Evolutionary conservation across 1,140 invertebrate species (phyloP).

Genomic region (Lucilia cuprina): DNA sequence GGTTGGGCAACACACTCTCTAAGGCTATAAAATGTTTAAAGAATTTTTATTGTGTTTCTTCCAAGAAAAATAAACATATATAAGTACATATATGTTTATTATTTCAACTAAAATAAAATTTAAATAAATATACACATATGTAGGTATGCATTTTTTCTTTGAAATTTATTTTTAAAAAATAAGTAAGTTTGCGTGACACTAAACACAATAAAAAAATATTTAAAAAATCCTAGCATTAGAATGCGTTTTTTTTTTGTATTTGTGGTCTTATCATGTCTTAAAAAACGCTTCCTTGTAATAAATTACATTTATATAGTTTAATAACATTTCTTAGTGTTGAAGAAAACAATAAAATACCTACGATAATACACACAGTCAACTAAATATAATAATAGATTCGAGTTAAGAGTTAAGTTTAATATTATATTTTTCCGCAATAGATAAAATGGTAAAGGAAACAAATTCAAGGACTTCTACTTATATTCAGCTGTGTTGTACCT

Average conservation of each 20-base stretch:
- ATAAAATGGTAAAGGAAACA: no score
- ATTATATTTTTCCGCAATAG: not conserved
- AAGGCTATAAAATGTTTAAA: no score
- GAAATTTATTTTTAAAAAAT: not conserved
- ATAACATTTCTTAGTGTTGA: not conserved
- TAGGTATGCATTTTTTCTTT: not conserved
- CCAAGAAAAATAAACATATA: no score
- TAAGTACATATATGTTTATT: no score
- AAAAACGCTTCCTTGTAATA: not conserved
- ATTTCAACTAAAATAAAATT: no score
- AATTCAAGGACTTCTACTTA: no score
- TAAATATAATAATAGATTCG: not conserved
- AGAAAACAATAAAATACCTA: not conserved
- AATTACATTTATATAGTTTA: not conserved
- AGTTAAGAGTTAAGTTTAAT: not conserved
- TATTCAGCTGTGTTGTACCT: no score
- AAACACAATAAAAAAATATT: not conserved
- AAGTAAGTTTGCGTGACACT: not conserved
- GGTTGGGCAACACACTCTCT: no score
- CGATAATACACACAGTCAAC: not conserved
- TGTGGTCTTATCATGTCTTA: not conserved
- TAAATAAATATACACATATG: not conserved
- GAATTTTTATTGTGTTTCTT: no score
- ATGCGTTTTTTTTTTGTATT: not conserved
- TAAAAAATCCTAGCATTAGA: not conserved